phyloP scores from a whole-genome alignment of 2,797 vertebrate species.

The Anguilla megastoma region DNA sequence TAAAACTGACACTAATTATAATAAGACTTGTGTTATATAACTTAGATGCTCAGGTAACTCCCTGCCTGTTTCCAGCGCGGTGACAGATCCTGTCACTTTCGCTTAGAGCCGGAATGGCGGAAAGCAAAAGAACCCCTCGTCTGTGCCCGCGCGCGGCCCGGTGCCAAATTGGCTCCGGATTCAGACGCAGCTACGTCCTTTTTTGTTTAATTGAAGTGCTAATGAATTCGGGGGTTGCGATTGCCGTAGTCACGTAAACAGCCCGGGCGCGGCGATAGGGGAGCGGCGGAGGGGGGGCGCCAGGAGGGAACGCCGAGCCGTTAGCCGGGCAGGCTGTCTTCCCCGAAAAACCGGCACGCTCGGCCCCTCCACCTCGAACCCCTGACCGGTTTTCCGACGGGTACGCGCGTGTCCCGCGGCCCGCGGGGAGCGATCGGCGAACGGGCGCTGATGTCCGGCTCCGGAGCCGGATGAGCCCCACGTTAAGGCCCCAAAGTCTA shows the following conservation, averaged over 20 bases:
- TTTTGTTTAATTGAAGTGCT: conserved; percentile 65
- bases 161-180: conserved; percentile 60
- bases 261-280: conserved; percentile 40
- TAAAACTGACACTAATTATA: conserved; percentile 63
- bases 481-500: conserved; percentile 49
- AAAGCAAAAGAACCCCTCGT: conserved; percentile 43
- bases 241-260: conserved; percentile 47
- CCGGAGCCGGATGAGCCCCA: conserved; percentile 38
- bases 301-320: not conserved
- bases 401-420: conserved; percentile 40
- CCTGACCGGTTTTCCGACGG: conserved; percentile 14
- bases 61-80: conserved; percentile 40
- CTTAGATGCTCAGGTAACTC: conserved; percentile 62
- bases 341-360: conserved; percentile 25
- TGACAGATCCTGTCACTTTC: conserved; percentile 64
- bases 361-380: conserved; percentile 19
- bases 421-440: conserved; percentile 43
- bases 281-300: not conserved
- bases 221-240: conserved; percentile 56
- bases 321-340: conserved; percentile 42
- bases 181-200: conserved; percentile 57
- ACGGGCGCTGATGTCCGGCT: conserved; percentile 47
- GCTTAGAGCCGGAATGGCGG: conserved; percentile 56
- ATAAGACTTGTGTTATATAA: conserved; percentile 63
- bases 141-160: conserved; percentile 40